These are phyloP conservation scores for Lerema accius DNA, from an alignment of 1,140 invertebrate species.

Conservation along the genomic window DNA sequence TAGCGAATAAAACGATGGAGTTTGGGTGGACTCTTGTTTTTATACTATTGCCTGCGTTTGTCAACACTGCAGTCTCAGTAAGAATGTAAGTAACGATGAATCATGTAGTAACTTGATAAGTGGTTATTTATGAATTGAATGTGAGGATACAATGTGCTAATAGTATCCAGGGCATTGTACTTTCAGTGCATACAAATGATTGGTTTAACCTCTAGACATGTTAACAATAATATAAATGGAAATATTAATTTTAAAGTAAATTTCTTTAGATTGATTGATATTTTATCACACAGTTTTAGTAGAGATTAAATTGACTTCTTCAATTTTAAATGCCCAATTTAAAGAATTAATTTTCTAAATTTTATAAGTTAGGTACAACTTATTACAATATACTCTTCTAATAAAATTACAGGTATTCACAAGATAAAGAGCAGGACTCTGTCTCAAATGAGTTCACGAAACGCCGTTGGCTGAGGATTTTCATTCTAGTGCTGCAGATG, in stretches of 20 bases:
- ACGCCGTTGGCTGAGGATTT: constrained; percentile 80
- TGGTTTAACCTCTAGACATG: too few species aligned
- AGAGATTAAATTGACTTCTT: too few species aligned
- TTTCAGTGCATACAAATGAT: too few species aligned
- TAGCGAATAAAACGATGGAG: constrained; percentile 78
- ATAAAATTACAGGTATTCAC: constrained; percentile 76
- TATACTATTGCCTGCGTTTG: constrained; percentile 85
- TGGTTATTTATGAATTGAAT: not conserved
- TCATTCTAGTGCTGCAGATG: constrained; percentile 85
- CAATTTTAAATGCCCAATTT: too few species aligned
- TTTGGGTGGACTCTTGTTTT: constrained; percentile 85
- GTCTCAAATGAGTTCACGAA: constrained; percentile 82
- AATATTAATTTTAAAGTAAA: too few species aligned
- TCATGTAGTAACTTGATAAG: constrained; percentile 3
- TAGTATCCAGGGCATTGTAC: too few species aligned
- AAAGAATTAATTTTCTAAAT: too few species aligned
- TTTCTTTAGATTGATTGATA: too few species aligned
- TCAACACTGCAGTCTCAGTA: constrained; percentile 86
- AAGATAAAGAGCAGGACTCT: constrained; percentile 75
- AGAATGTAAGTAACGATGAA: constrained; percentile 84
- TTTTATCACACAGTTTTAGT: too few species aligned
- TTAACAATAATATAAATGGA: too few species aligned
- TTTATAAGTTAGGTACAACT: too few species aligned
- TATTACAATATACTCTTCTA: not conserved
- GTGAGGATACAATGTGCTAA: too few species aligned